These are phyloP conservation scores for Ariolimax columbianus DNA, from an alignment of 2,888 invertebrate species.

Conservation along the genomic window DNA sequence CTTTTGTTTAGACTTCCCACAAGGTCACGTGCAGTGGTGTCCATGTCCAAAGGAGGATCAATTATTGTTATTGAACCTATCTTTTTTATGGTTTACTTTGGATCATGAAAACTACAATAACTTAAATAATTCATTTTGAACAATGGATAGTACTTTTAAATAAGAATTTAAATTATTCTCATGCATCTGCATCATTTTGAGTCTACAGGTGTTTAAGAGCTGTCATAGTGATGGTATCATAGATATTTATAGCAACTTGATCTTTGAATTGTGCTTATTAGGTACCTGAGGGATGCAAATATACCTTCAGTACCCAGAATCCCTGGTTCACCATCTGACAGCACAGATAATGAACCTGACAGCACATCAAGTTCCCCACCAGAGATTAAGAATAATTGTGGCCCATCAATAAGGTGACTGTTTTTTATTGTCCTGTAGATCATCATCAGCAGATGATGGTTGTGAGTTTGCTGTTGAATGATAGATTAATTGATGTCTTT, in stretches of 20 bases:
- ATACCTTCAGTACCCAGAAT: constrained; percentile 10
- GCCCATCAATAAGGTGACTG: constrained; percentile 20
- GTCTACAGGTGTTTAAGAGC: background rate
- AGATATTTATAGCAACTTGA: background rate
- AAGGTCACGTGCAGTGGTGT: no score
- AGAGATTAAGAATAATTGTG: constrained; percentile 18
- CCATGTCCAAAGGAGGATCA: no score
- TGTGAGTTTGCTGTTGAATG: no score
- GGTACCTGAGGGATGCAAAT: constrained; percentile 32
- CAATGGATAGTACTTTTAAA: no score
- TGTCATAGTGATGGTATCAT: background rate
- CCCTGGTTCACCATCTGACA: constrained; percentile 37
- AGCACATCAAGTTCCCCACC: constrained; percentile 54
- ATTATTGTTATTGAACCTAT: no score
- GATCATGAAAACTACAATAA: no score
- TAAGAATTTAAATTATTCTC: no score
- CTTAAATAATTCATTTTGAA: no score
- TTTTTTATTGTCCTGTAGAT: background rate
- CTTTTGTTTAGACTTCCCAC: no score
- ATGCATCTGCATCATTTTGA: background rate
- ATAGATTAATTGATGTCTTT: background rate
- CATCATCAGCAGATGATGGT: no score
- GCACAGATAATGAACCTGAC: constrained; percentile 50
- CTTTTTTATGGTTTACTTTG: no score
- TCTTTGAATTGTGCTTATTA: background rate